Base-by-base conservation (phyloP, 2,888 invertebrate genomes). In the Toxonevra muliebris region DNA sequence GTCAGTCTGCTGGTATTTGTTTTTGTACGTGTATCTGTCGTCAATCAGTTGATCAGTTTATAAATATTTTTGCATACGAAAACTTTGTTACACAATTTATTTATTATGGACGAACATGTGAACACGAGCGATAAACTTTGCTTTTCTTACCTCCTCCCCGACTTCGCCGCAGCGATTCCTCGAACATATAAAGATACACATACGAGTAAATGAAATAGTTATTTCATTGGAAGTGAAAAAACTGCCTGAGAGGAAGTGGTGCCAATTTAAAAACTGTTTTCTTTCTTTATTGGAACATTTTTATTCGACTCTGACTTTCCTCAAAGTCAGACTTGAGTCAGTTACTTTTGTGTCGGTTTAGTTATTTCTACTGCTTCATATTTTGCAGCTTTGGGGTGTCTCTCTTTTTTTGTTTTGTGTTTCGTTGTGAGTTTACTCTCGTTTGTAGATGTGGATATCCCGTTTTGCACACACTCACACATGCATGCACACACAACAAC, bases 41-140 rank as follows among this genome's bases (percentile, higher is more conserved):
- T 12, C 19, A 53, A 15, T 53, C 5, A 53, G 11, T 12, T 19
- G 19, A 13, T 15, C n/a, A 17, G 12, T 13, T 19, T 52, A 61
- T 72, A 68, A 69, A 69, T 66, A 71, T 54, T 66, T 68, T 72
- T 59, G 72, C 69, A 65, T 72, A 68, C 66, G 71, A 65, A 65
- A 72, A 66, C 68, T 69, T 71, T 69, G 68, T 69, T 69, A 72
- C 68, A 69, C 64, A 30, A 30, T 65, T 65, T 70, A 60, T 69
- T 68, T n/a, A 48, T 48, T 48, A 15, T 15, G 12, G 13, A 48
- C 48, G 15, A 48, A 17, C 13, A 53, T n/a, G 12, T 15, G 57
- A 11, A 69, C 65, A 69, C 57, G 67, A 67, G 61, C 55, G 62
- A 71, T 72, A 69, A 69, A 61, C 42, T 40, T 57, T 20, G 40